These are phyloP conservation scores for Protobothrops mucrosquamatus DNA, from an alignment of 2,113 vertebrate species.

Conservation along the genomic window DNA sequence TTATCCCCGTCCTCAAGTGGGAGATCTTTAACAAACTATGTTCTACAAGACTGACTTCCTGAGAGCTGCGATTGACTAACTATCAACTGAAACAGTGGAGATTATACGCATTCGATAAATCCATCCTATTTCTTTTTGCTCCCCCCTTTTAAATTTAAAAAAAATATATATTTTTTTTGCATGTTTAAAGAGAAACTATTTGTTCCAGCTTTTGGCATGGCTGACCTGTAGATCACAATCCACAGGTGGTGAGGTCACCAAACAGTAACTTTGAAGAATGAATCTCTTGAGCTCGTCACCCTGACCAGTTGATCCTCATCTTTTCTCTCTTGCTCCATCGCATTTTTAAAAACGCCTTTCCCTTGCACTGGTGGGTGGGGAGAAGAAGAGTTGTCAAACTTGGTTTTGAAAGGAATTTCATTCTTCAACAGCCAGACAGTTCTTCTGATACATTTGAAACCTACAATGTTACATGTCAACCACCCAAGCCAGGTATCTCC, in stretches of 20 bases:
- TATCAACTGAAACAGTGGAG: not conserved
- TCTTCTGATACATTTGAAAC: not conserved
- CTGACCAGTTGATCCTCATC: not conserved
- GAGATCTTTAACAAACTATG: not conserved
- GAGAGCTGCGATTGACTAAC: not conserved
- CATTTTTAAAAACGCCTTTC: not conserved
- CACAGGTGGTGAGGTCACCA: too few relatives aligned
- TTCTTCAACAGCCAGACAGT: not conserved
- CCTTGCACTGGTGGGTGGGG: not conserved
- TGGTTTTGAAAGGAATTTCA: not conserved
- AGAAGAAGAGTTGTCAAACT: not conserved
- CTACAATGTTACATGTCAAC: not conserved
- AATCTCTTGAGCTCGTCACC: not conserved
- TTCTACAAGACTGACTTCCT: not conserved
- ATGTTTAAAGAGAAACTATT: not conserved
- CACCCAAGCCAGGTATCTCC: not conserved
- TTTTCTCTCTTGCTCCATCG: not conserved
- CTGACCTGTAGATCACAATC: not conserved
- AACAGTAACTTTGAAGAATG: not conserved
- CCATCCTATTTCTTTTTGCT: not conserved
- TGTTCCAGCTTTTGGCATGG: not conserved
- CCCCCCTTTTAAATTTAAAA: not conserved
- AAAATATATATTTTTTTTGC: not conserved
- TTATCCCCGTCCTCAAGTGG: not conserved
- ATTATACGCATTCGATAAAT: not conserved